phyloP scores from a whole-genome alignment of 2,888 invertebrate genomes.

The Xestia sexstrigata region DNA sequence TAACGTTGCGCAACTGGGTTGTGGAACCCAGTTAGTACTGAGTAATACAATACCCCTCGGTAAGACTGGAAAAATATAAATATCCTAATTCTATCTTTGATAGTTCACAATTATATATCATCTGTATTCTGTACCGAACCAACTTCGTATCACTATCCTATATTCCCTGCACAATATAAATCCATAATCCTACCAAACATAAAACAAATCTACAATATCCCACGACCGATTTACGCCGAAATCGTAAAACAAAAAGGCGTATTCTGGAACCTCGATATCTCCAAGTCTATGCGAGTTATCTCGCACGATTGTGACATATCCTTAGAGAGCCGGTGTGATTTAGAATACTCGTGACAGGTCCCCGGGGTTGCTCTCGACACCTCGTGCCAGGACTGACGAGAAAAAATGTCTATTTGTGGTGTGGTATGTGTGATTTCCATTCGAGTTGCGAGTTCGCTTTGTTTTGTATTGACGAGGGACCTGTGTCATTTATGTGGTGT shows the following conservation, averaged over 20 bases:
- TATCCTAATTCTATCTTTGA: not conserved
- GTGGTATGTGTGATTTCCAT: conserved; percentile 11
- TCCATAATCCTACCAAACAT: conserved; percentile 8
- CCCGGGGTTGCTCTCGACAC: conserved; percentile 54
- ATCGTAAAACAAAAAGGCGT: conserved; percentile 13
- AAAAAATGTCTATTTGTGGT: conserved; percentile 44
- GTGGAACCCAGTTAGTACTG: too few relatives aligned
- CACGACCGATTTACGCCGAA: conserved; percentile 19
- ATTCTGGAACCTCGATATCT: conserved; percentile 22
- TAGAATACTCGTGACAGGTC: conserved; percentile 67
- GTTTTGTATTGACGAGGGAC: not conserved
- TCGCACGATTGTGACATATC: conserved; percentile 66
- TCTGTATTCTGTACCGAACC: not conserved
- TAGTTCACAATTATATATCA: not conserved
- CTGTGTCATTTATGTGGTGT: not conserved
- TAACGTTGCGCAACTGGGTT: too few relatives aligned
- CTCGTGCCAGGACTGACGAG: conserved; percentile 27
- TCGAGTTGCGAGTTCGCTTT: not conserved
- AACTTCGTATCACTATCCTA: not conserved
- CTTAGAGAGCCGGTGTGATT: conserved; percentile 69
- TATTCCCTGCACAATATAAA: not conserved
- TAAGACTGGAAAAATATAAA: too few relatives aligned
- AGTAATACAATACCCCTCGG: too few relatives aligned
- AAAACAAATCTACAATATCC: conserved; percentile 22
- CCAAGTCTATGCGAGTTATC: conserved; percentile 56